These are phyloP conservation scores for Brachycybe producta DNA, from an alignment of 2,888 invertebrate genomes.

Conservation along the genomic window DNA sequence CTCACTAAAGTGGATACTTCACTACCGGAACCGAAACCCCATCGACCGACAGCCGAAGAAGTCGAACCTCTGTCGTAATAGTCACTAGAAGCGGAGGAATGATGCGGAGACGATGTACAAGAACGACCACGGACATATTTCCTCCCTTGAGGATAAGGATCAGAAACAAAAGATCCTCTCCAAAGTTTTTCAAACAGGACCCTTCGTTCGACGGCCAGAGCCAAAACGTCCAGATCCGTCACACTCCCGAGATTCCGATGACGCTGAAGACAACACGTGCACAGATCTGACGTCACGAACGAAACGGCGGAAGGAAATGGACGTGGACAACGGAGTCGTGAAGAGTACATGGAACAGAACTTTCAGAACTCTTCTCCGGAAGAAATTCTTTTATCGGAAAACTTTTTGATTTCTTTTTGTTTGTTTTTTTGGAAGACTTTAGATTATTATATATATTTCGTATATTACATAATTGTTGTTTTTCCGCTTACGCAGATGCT, in stretches of 20 bases:
- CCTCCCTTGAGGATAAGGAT: constrained; percentile 18
- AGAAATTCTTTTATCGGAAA: no score
- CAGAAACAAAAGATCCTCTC: constrained; percentile 47
- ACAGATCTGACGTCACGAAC: not conserved
- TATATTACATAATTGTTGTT: no score
- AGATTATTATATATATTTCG: no score
- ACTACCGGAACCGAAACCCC: constrained; percentile 27
- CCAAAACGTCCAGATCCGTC: not conserved
- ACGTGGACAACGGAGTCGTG: no score
- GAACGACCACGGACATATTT: not conserved
- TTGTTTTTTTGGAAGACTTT: no score
- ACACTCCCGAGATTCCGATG: not conserved
- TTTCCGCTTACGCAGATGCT: no score
- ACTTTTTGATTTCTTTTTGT: no score
- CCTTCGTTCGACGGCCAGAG: constrained; percentile 21
- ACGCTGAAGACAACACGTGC: no score
- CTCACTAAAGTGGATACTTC: no score
- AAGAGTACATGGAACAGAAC: no score
- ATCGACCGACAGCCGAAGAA: not conserved
- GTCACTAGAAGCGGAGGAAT: constrained; percentile 10
- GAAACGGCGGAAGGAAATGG: no score
- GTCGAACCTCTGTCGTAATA: constrained; percentile 29
- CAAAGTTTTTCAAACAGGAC: constrained; percentile 55
- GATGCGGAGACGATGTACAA: not conserved
- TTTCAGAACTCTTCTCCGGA: no score